These are phyloP conservation scores for Apis laboriosa DNA, from an alignment of 1,140 invertebrate genomes.

Conservation along the genomic window DNA sequence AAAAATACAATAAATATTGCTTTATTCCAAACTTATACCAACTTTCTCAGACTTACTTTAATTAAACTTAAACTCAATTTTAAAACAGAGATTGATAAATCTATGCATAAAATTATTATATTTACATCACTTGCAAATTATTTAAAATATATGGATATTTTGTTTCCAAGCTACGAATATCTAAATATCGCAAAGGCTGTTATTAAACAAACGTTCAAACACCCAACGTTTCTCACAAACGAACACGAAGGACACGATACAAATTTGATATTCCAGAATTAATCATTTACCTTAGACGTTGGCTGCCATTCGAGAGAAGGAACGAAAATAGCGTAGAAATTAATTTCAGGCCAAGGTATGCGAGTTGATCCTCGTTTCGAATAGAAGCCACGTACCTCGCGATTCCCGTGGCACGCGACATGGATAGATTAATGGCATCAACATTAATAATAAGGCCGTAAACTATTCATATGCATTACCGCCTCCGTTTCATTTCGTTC, in stretches of 20 bases:
- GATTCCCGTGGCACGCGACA: conserved; percentile 44
- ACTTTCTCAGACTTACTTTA: too few species aligned
- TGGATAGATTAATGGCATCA: conserved; percentile 57
- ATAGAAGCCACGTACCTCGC: conserved; percentile 20
- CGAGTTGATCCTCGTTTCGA: conserved; percentile 27
- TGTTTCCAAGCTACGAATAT: too few species aligned
- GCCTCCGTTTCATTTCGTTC: conserved; percentile 50
- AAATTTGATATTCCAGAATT: conserved; percentile 30
- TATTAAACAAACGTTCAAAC: neutral
- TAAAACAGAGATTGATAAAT: too few species aligned
- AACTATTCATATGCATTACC: conserved; percentile 35
- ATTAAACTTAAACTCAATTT: too few species aligned
- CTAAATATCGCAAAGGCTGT: neutral
- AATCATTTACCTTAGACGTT: conserved; percentile 37
- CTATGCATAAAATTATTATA: too few species aligned
- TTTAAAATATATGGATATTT: too few species aligned
- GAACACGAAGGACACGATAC: neutral
- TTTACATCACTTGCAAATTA: too few species aligned
- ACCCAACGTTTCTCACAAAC: too few species aligned
- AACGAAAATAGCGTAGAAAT: conserved; percentile 45
- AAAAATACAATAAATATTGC: too few species aligned
- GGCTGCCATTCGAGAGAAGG: neutral
- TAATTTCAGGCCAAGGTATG: conserved; percentile 40
- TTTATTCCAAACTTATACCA: too few species aligned
- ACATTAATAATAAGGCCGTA: conserved; percentile 56